A percentile compares a stretch with the other conserved stretches of the same genome.
phyloP scores from a whole-genome alignment of 1,140 invertebrate genomes.

The Drosophila tani region DNA sequence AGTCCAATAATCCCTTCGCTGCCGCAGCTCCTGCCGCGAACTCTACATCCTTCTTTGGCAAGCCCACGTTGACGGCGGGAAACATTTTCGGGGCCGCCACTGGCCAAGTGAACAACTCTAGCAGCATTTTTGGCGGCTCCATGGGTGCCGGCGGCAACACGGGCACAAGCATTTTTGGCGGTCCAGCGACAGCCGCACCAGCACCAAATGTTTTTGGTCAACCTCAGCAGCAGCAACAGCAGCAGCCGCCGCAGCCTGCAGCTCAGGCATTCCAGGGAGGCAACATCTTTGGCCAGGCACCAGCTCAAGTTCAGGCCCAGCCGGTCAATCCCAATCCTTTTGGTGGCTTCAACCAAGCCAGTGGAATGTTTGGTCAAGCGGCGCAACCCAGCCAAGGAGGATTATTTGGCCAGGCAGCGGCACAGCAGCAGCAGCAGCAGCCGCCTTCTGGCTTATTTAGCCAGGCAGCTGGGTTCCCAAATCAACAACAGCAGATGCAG shows the following conservation, averaged over 20 bases:
- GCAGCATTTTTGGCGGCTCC: slow-evolving; percentile 47
- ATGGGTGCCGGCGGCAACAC: not conserved
- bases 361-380: slow-evolving; percentile 50
- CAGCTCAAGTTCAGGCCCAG: slow-evolving; percentile 30
- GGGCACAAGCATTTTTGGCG: slow-evolving; percentile 49
- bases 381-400: slow-evolving; percentile 20
- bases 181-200: not conserved
- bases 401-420: slow-evolving; percentile 29
- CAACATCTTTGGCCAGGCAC: slow-evolving; percentile 53
- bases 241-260: slow-evolving; percentile 29
- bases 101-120: slow-evolving; percentile 3
- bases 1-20: slow-evolving; percentile 54
- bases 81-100: slow-evolving; percentile 48
- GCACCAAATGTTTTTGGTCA: slow-evolving; percentile 39
- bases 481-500: slow-evolving; percentile 32
- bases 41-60: slow-evolving; percentile 48
- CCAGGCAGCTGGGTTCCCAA: slow-evolving; percentile 34
- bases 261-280: slow-evolving; percentile 29
- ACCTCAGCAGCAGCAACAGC: slow-evolving; percentile 35
- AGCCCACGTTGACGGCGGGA: slow-evolving; percentile 35
- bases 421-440: slow-evolving; percentile 28
- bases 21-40: slow-evolving; percentile 6
- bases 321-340: slow-evolving; percentile 46
- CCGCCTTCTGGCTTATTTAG: slow-evolving; percentile 43
- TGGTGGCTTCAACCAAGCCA: slow-evolving; percentile 40